phyloP scores from a whole-genome alignment of 2,888 invertebrate genomes.

The Epistrophe grossulariae region DNA sequence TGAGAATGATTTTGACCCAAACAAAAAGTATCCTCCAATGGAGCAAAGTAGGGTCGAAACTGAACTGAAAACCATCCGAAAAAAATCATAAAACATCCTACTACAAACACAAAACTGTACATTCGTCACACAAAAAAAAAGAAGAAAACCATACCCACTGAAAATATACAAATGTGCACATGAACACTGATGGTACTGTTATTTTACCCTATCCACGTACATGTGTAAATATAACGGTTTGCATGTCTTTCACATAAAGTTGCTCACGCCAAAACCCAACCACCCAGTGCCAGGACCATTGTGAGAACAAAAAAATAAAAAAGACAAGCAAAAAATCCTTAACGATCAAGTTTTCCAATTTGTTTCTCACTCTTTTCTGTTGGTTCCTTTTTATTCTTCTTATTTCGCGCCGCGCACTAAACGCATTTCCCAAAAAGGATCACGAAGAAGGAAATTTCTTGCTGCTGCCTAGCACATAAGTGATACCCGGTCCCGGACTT shows the following conservation, averaged over 20 bases:
- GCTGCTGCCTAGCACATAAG: slow-evolving; percentile 60
- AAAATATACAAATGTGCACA: slow-evolving; percentile 13
- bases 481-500: slow-evolving; percentile 25
- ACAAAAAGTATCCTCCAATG: slow-evolving; percentile 44
- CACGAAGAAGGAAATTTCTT: slow-evolving; percentile 68
- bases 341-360: slow-evolving; percentile 76
- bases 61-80: neutral
- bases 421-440: slow-evolving; percentile 75
- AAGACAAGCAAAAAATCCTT: slow-evolving; percentile 51
- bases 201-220: slow-evolving; percentile 58
- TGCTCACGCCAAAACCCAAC: slow-evolving; percentile 39
- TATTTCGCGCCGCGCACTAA: slow-evolving; percentile 75
- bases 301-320: slow-evolving; percentile 21
- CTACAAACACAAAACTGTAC: slow-evolving; percentile 69
- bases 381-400: slow-evolving; percentile 44
- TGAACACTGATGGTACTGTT: slow-evolving; percentile 36
- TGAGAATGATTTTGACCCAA: slow-evolving; percentile 15
- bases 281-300: slow-evolving; percentile 29
- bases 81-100: slow-evolving; percentile 69
- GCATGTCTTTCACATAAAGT: slow-evolving; percentile 61
- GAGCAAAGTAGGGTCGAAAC: slow-evolving; percentile 39
- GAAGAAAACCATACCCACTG: slow-evolving; percentile 69
- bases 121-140: slow-evolving; percentile 69
- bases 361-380: slow-evolving; percentile 72
- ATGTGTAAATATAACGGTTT: slow-evolving; percentile 66